These are phyloP conservation scores for Tetrapedia diversipes DNA, from an alignment of 2,888 invertebrate species.

Conservation along the genomic window DNA sequence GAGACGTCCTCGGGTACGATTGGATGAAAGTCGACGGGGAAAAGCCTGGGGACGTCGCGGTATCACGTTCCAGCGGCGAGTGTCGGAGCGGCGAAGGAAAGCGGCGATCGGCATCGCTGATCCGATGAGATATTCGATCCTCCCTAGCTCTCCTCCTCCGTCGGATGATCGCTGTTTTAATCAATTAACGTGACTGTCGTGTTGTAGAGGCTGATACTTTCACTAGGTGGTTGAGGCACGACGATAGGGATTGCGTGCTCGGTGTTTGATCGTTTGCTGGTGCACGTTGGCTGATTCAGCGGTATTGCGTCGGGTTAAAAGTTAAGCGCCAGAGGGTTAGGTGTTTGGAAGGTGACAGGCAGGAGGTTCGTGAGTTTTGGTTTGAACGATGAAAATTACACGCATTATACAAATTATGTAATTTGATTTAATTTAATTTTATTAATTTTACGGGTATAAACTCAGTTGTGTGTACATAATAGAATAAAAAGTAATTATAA, in stretches of 20 bases:
- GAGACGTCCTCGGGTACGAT: conserved; percentile 10
- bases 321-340: too few species aligned
- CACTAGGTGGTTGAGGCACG: neutral
- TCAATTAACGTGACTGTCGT: conserved; percentile 24
- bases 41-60: conserved; percentile 13
- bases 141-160: conserved; percentile 12
- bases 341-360: too few species aligned
- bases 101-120: neutral
- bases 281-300: neutral
- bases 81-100: neutral
- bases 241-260: too few species aligned
- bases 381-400: too few species aligned
- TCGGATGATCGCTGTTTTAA: conserved; percentile 18
- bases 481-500: too few species aligned
- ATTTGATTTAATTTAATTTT: too few species aligned
- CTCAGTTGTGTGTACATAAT: too few species aligned
- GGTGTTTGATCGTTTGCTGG: neutral
- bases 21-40: conserved; percentile 12
- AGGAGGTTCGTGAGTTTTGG: too few species aligned
- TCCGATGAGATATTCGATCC: conserved; percentile 16
- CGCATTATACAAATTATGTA: too few species aligned
- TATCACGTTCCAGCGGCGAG: conserved; percentile 1
- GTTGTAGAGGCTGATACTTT: conserved; percentile 20
- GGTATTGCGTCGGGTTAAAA: neutral
- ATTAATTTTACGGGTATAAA: too few species aligned